These are phyloP conservation scores for Drosophila orena DNA, from an alignment of 1,140 invertebrate genomes.

Conservation along the genomic window DNA sequence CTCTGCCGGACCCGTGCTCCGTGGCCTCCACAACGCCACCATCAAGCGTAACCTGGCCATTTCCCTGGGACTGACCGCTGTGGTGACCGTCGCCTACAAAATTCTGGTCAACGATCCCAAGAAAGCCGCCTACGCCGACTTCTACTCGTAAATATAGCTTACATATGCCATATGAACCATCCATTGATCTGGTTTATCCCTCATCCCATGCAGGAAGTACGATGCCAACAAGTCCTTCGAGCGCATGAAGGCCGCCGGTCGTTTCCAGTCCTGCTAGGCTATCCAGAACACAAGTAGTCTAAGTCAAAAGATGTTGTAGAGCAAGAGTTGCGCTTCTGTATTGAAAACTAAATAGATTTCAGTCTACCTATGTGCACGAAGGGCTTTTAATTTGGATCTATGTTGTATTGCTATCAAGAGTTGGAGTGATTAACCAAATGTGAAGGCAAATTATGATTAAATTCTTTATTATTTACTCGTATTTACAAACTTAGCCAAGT, in stretches of 20 bases:
- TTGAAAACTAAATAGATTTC: constrained; percentile 76
- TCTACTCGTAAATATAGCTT: constrained; percentile 85
- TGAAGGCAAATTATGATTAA: constrained; percentile 15
- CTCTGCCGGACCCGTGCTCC: constrained; percentile 73
- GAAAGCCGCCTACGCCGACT: constrained; percentile 86
- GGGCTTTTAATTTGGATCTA: constrained; percentile 35
- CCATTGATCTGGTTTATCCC: constrained; percentile 1
- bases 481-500: constrained; percentile 75
- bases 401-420: background rate
- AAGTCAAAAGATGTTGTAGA: constrained; percentile 67
- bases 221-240: constrained; percentile 86
- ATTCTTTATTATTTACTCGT: constrained; percentile 59
- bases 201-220: constrained; percentile 85
- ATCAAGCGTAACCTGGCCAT: constrained; percentile 83
- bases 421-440: background rate
- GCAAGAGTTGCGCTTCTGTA: constrained; percentile 56
- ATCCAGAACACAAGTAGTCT: constrained; percentile 47
- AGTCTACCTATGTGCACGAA: constrained; percentile 44
- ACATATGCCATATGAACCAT: background rate
- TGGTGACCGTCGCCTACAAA: constrained; percentile 71
- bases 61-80: constrained; percentile 70
- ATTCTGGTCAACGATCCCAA: constrained; percentile 84
- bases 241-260: constrained; percentile 86
- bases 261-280: constrained; percentile 85
- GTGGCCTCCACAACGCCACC: constrained; percentile 82